phyloP scores from a whole-genome alignment of 2,888 invertebrate species.

The Phaonia tiefii region DNA sequence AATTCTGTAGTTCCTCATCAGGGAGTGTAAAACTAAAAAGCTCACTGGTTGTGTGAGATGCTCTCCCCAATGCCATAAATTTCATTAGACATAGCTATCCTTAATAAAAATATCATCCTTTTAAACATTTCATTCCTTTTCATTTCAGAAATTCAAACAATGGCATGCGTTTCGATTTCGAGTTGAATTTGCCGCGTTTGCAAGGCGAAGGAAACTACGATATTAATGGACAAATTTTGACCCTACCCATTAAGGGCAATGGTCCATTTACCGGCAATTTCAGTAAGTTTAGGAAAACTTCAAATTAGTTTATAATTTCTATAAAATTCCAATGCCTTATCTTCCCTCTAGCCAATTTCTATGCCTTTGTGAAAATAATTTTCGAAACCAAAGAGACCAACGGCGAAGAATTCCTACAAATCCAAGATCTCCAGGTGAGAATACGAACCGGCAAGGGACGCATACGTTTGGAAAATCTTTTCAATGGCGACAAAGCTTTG shows the following conservation, averaged over 20 bases:
- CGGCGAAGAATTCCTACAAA: slow-evolving; percentile 83
- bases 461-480: slow-evolving; percentile 87
- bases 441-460: slow-evolving; percentile 86
- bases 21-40: no score
- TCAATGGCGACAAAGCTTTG: slow-evolving; percentile 86
- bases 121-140: slow-evolving; percentile 1
- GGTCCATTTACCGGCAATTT: slow-evolving; percentile 87
- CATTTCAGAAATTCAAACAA: slow-evolving; percentile 69
- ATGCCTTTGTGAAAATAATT: slow-evolving; percentile 84
- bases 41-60: no score
- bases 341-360: slow-evolving; percentile 83
- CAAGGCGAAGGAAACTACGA: slow-evolving; percentile 84
- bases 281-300: slow-evolving; percentile 82
- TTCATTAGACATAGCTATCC: no score
- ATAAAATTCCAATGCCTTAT: slow-evolving; percentile 25
- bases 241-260: slow-evolving; percentile 87
- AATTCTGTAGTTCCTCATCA: no score
- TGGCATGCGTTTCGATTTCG: slow-evolving; percentile 81
- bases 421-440: slow-evolving; percentile 85
- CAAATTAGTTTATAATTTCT: not conserved
- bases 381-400: slow-evolving; percentile 83
- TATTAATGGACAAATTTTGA: slow-evolving; percentile 85
- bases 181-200: slow-evolving; percentile 84
- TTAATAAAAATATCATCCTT: not conserved
- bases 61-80: no score